A percentile compares a stretch with the other conserved stretches of the same genome.
Evolutionary conservation across 2,888 invertebrate genomes (phyloP).

Genomic region (Auanema sp.): DNA sequence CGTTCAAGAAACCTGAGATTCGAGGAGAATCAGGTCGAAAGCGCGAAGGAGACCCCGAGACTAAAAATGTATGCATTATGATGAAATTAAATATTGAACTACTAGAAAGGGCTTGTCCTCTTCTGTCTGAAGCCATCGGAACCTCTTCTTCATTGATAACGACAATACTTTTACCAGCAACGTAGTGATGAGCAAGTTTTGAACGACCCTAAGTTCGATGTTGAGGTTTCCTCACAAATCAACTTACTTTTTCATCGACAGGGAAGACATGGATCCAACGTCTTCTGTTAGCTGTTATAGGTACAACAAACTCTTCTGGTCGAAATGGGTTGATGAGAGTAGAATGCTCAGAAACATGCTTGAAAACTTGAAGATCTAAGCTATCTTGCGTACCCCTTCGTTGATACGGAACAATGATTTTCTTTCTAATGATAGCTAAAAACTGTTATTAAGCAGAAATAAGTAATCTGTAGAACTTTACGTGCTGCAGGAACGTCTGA

Average conservation of each 20-base stretch:
- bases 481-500: too few relatives aligned
- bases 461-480: not conserved
- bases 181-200: constrained; percentile 63
- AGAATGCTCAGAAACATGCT: too few relatives aligned
- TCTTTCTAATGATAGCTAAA: not conserved
- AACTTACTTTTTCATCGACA: constrained; percentile 64
- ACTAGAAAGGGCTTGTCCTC: not conserved
- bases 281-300: constrained; percentile 61
- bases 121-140: constrained; percentile 7
- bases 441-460: too few relatives aligned
- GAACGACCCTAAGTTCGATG: constrained; percentile 44
- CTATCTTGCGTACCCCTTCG: not conserved
- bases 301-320: constrained; percentile 80
- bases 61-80: too few relatives aligned
- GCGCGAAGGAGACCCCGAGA: constrained; percentile 7
- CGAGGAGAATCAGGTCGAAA: constrained; percentile 15
- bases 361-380: not conserved
- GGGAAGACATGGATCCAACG: constrained; percentile 98
- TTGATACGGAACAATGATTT: not conserved
- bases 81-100: too few relatives aligned
- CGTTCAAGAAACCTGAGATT: not conserved
- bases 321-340: constrained; percentile 88
- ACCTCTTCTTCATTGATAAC: constrained; percentile 31
- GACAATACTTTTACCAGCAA: constrained; percentile 45
- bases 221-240: not conserved